Base-by-base conservation (phyloP, 2,113 vertebrate genomes). In the Pseudorectes ferrugineus region DNA sequence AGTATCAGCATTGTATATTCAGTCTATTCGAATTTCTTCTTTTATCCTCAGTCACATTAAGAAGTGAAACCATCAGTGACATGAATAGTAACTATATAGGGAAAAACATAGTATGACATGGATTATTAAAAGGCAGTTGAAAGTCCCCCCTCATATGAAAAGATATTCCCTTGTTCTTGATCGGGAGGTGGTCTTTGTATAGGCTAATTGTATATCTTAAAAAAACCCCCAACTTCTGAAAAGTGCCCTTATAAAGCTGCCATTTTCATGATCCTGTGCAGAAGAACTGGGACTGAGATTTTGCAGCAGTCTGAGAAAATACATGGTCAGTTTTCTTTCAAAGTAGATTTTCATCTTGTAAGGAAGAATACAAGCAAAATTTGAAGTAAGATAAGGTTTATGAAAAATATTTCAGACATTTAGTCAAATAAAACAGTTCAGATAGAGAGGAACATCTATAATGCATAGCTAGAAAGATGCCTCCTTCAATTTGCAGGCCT, bases 1-100 rank as follows among this genome's bases (percentile, higher is more conserved):
- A 71, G 85, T 74, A 89, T 51, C 78, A 82, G 54, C 54, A 88
- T 20, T 76, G 26, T 43, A 79, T 72, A 91, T 77, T 75, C 74
- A 88, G 59, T 21, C 65, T 85, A 90, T 90, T 85, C 71, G 93
- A 85, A 88, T 81, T 80, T 82, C 48, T 88, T 77, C 74, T 89
- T 94, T 88, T 63, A 78, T 72, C 36, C 61, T 73, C 83, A 88
- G 51, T 49, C 71, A 92, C 57, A 67, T 55, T 85, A 94, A 81
- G 29, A 94, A 80, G 26, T 25, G 24, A 89, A 92, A 74, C 31
- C 15, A 76, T 48, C 59, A 94, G 42, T 78, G 78, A 70, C 59
- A 88, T 63, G 61, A 94, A 92, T 24, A 88, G 59, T 46, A 92
- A 93, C 77, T 80, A 85, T 33, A 71, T 29, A 90, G 73, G 15